Evolutionary conservation across 2,797 vertebrate genomes (phyloP).

Genomic region (Sebastes hubbsi): DNA sequence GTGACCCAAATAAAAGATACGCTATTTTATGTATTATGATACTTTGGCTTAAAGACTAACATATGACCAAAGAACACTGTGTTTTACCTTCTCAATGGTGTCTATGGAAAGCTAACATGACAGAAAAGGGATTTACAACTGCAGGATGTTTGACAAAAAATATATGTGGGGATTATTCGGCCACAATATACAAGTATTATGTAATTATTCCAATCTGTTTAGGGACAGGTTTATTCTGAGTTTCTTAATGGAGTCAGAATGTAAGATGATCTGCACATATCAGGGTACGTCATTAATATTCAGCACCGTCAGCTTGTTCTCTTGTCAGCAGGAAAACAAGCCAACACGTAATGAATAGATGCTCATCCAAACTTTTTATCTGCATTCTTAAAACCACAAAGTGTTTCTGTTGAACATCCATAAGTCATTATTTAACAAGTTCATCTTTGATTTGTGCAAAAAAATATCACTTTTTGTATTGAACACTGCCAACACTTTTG

Average conservation of each 20-base stretch:
- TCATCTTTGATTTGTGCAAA: conserved; percentile 43
- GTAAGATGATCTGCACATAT: conserved; percentile 34
- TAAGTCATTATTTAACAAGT: background rate
- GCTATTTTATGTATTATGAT: conserved; percentile 46
- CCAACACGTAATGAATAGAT: background rate
- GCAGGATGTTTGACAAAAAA: conserved; percentile 1
- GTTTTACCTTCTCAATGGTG: conserved; percentile 58
- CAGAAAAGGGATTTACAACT: conserved; percentile 50
- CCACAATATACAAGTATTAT: conserved; percentile 44
- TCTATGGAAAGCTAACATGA: conserved; percentile 38
- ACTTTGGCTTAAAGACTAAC: conserved; percentile 54
- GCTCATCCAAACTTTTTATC: conserved; percentile 23
- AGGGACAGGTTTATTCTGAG: background rate
- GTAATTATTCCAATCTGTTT: background rate
- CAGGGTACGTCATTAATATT: conserved; percentile 28
- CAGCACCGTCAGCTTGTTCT: conserved; percentile 20
- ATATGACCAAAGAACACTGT: conserved; percentile 84
- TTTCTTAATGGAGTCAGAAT: conserved; percentile 16
- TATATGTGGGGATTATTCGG: conserved; percentile 16
- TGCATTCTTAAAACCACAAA: conserved; percentile 23
- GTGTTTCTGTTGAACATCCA: conserved; percentile 27
- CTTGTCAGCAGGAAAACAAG: conserved; percentile 25
- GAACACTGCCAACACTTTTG: conserved; percentile 63
- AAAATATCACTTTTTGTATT: conserved; percentile 66
- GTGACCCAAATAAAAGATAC: conserved; percentile 11